Percentiles rank a stretch among this genome's conserved stretches.
Conservation (phyloP, 2,888 invertebrate genomes). For the Onthophagus sagittarius region DNA sequence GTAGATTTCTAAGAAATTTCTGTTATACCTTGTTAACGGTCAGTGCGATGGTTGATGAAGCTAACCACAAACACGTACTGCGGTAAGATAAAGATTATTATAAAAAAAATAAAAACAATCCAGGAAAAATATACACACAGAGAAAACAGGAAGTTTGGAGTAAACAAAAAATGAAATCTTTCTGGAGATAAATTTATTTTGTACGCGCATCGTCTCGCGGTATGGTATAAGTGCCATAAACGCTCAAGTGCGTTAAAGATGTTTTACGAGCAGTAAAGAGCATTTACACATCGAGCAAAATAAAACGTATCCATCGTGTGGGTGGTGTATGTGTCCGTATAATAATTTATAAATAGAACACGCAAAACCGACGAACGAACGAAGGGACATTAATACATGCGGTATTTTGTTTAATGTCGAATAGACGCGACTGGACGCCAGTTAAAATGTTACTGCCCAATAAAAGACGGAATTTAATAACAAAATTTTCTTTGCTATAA, state of each 20-base stretch:
- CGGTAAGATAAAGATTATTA: background rate
- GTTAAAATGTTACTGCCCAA: background rate
- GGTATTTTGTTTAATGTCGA: background rate
- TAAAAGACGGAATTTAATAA: background rate
- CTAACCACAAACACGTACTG: background rate
- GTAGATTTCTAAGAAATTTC: background rate
- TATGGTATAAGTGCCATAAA: slow-evolving; percentile 2
- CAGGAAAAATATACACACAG: background rate
- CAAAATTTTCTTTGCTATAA: background rate
- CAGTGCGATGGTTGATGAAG: background rate
- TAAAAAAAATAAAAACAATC: background rate
- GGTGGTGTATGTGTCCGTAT: background rate
- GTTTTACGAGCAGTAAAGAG: background rate
- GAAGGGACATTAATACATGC: background rate
- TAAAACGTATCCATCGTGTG: slow-evolving; percentile 7
- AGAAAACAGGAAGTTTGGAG: background rate
- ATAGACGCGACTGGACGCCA: background rate
- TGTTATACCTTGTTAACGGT: background rate
- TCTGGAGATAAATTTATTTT: background rate
- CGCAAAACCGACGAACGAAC: no score
- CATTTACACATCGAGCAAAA: slow-evolving; percentile 8
- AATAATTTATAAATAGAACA: no score
- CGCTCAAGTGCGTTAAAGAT: slow-evolving; percentile 1
- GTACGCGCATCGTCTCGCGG: background rate
- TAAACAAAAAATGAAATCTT: background rate